Evolutionary conservation across 2,888 invertebrate species (phyloP), one percentile per base, ranked within the genome.

Genomic region (Miltochrista miniata): DNA sequence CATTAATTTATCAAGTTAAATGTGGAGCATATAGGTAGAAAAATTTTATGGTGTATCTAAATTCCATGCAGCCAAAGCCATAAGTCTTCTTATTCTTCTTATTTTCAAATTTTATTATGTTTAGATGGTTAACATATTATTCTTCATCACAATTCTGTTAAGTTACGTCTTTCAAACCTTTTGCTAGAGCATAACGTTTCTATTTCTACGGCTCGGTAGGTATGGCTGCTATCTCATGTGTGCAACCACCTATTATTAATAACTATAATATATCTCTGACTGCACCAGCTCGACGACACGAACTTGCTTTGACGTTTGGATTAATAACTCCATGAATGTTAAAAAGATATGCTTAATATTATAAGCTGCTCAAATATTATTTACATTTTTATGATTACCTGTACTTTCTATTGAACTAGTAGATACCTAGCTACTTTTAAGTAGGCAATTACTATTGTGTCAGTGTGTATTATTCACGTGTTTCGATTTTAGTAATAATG

Each of bases 211-310:
- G 79, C 3, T 83, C 83, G 61, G 68, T 71, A 47, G 44, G 38
- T 58, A 65, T 70, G 65, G 76, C 18, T 24, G 80, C 72, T 86
- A 87, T 88, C 87, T 87, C 77, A 68, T 68, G 74, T 79, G 76
- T 81, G 80, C 87, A 85, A 79, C 83, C 83, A 74, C 81, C 79
- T 81, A 85, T 83, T 87, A 88, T 88, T 85, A 85, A 89, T 87
- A 79, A 79, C 81, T 72, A 68, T 82, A 84, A 88, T 87, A 88
- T 86, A 81, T 88, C 85, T 81, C 80, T 62, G 71, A 69, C 70
- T 77, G 74, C 76, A 77, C 74, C 69, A 75, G 74, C 72, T 66
- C 76, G 82, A 79, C 79, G 84, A 85, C 83, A 82, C 75, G 78
- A 79, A 80, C 81, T 79, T 74, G 74, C 78, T 74, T 46, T 81